Percentiles rank a stretch among this genome's conserved stretches.
These are phyloP conservation scores for Lepisosteus oculatus DNA, from an alignment of 2,113 vertebrate species.

Conservation along the genomic window DNA sequence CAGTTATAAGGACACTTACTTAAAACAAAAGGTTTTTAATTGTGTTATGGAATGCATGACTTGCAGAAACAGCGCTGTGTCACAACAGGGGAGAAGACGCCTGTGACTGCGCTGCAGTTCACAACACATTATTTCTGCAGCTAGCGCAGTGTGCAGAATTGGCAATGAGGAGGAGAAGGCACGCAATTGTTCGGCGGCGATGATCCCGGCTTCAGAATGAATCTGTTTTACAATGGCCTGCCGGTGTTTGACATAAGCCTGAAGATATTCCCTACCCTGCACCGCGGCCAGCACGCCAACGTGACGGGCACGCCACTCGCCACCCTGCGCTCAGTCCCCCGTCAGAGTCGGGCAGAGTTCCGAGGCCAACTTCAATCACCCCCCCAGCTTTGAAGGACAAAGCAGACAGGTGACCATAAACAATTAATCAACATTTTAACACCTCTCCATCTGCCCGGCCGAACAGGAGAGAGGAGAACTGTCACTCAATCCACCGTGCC, in stretches of 20 bases:
- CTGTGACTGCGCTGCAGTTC: background rate
- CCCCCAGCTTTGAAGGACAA: slow-evolving; percentile 56
- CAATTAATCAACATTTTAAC: slow-evolving; percentile 82
- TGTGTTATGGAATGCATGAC: slow-evolving; percentile 24
- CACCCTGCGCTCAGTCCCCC: slow-evolving; percentile 33
- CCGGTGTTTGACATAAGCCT: slow-evolving; percentile 62
- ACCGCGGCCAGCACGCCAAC: slow-evolving; percentile 4
- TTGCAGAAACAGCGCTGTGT: background rate
- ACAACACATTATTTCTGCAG: background rate
- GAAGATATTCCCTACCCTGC: slow-evolving; percentile 47
- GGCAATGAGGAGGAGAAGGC: background rate
- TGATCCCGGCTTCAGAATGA: background rate
- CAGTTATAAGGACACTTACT: slow-evolving; percentile 22
- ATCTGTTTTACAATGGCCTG: slow-evolving; percentile 48
- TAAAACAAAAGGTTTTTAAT: slow-evolving; percentile 34
- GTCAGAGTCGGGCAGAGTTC: slow-evolving; percentile 26
- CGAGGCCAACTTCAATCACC: slow-evolving; percentile 40
- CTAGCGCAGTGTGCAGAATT: slow-evolving; percentile 14
- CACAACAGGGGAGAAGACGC: slow-evolving; percentile 2
- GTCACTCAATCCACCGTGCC: slow-evolving; percentile 66
- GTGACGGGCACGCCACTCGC: slow-evolving; percentile 25
- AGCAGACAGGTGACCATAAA: slow-evolving; percentile 76
- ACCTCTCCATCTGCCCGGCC: slow-evolving; percentile 78
- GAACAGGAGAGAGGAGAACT: slow-evolving; percentile 62
- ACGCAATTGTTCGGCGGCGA: background rate